phyloP scores from a whole-genome alignment of 1,140 invertebrate genomes.

The Drosophila sp. region DNA sequence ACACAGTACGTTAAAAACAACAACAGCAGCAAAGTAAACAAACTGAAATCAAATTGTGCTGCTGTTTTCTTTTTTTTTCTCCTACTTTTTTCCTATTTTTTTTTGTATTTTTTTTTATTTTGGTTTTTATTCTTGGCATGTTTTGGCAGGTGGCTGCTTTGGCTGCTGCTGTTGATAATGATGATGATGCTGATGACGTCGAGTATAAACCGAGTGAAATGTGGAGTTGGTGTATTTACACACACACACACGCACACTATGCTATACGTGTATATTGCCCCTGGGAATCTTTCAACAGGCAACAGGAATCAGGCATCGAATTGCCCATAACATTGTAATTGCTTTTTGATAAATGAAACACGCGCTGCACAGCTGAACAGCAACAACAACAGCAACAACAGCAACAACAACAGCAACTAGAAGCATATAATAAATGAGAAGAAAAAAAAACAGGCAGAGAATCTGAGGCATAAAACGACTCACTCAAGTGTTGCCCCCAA shows the following conservation, averaged over 20 bases:
- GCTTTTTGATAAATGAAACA: conserved; percentile 82
- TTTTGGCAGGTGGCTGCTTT: conserved; percentile 13
- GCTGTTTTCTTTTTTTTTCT: too few relatives aligned
- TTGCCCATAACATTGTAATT: conserved; percentile 76
- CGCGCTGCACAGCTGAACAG: conserved; percentile 79
- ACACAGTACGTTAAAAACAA: conserved; percentile 14
- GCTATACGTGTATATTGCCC: conserved; percentile 29
- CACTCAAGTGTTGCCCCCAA: conserved; percentile 67
- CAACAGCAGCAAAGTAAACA: conserved; percentile 14
- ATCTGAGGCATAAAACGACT: conserved; percentile 56
- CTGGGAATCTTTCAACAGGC: conserved; percentile 25
- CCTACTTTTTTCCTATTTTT: too few relatives aligned
- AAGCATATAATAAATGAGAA: conserved; percentile 1
- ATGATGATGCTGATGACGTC: too few relatives aligned
- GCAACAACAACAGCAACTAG: conserved; percentile 16
- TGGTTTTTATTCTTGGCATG: neutral
- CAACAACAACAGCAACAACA: conserved; percentile 57
- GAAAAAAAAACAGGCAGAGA: neutral
- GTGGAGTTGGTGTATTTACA: neutral
- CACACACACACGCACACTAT: neutral
- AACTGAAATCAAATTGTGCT: conserved; percentile 22
- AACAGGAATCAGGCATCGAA: conserved; percentile 63
- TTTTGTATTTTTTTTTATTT: too few relatives aligned
- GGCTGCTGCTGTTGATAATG: conserved; percentile 19
- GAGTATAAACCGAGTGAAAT: conserved; percentile 19